Conservation (phyloP, 2,797 vertebrate species). For the Cyclopterus lumpus region DNA sequence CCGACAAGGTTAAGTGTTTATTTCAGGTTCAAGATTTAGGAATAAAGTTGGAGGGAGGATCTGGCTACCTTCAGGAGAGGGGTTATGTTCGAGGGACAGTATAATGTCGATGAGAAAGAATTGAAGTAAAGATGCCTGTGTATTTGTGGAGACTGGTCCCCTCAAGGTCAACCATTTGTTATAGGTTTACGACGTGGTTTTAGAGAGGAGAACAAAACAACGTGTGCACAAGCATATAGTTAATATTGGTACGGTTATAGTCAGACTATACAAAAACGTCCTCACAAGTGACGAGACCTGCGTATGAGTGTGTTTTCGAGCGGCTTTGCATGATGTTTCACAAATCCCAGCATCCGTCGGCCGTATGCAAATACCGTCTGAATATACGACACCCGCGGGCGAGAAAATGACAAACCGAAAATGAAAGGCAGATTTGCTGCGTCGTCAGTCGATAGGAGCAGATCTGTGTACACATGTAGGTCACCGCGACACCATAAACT, state of each 20-base stretch:
- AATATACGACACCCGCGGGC: slow-evolving; percentile 10
- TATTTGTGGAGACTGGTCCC: not conserved
- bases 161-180: too few relatives aligned
- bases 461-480: slow-evolving; percentile 19
- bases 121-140: not conserved
- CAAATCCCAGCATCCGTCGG: slow-evolving; percentile 19
- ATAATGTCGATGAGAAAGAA: not conserved
- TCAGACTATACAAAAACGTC: not conserved
- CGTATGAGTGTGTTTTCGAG: not conserved
- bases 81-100: too few relatives aligned
- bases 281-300: not conserved
- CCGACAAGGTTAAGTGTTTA: too few relatives aligned
- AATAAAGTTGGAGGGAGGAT: not conserved
- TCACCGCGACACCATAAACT: slow-evolving; percentile 14
- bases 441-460: slow-evolving; percentile 8
- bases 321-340: slow-evolving; percentile 15
- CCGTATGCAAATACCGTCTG: slow-evolving; percentile 31
- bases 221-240: not conserved
- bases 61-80: too few relatives aligned
- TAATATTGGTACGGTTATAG: too few relatives aligned
- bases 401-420: not conserved
- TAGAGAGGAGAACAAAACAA: not conserved
- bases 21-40: not conserved
- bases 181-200: not conserved
- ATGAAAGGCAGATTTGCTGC: not conserved